Percentiles rank a stretch among this genome's conserved stretches.
phyloP scores from a whole-genome alignment of 2,113 vertebrate genomes.

The Chamaetylas fuelleborni region DNA sequence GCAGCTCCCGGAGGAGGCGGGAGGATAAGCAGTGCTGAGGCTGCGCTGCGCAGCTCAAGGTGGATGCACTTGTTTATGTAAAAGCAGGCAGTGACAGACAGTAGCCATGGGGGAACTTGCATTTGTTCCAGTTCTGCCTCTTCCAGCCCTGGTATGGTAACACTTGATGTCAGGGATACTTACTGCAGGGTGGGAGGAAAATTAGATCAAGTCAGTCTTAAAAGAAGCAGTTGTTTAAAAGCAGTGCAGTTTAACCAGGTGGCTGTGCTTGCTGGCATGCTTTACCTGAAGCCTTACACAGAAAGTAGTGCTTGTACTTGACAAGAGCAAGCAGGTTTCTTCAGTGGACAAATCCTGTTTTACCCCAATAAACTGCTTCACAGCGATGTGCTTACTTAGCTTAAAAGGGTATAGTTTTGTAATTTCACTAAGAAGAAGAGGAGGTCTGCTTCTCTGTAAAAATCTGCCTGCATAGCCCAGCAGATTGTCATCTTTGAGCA shows the following conservation, averaged over 20 bases:
- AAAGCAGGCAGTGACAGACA: constrained; percentile 61
- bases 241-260: background rate
- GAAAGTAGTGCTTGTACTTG: background rate
- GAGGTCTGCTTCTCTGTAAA: background rate
- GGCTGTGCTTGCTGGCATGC: background rate
- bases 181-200: background rate
- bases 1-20: background rate
- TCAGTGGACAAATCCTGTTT: background rate
- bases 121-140: constrained; percentile 66
- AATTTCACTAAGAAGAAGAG: background rate
- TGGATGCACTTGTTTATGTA: background rate
- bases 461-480: background rate
- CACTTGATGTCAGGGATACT: constrained; percentile 46
- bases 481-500: background rate
- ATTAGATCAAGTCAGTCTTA: constrained; percentile 15
- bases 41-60: background rate
- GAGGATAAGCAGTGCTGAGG: background rate
- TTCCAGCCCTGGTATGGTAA: background rate
- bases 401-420: background rate
- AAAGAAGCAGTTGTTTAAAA: constrained; percentile 10
- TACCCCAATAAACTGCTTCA: background rate
- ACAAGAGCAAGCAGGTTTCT: background rate
- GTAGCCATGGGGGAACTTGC: constrained; percentile 53
- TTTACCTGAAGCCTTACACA: background rate
- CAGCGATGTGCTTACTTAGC: background rate